Percentiles rank a stretch among this genome's conserved stretches.
phyloP scores from a whole-genome alignment of 2,888 invertebrate genomes.

The Pammene fasciana region DNA sequence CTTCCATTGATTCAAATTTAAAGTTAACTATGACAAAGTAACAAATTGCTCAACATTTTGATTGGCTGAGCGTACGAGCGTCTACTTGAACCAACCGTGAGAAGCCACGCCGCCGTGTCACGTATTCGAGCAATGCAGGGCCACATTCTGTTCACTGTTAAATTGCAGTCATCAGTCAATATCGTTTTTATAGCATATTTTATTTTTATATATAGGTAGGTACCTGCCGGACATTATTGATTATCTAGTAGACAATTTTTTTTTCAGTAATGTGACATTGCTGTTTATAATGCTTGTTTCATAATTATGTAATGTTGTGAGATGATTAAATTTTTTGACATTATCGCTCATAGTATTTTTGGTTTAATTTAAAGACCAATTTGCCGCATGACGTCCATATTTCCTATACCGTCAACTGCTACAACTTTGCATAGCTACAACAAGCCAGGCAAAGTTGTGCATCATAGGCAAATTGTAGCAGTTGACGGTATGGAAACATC shows the following conservation, averaged over 20 bases:
- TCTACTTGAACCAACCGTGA: constrained; percentile 45
- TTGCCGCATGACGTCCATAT: no score
- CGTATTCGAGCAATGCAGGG: constrained; percentile 26
- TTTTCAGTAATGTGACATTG: background rate
- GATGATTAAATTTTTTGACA: background rate
- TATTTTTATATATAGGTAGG: background rate
- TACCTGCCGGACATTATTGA: background rate
- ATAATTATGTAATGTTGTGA: no score
- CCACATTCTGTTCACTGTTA: constrained; percentile 19
- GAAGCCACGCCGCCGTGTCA: constrained; percentile 48
- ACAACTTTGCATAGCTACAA: no score
- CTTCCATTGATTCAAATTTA: background rate
- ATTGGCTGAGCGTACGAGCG: constrained; percentile 22
- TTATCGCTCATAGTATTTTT: background rate
- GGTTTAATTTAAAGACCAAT: no score
- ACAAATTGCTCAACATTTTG: constrained; percentile 5
- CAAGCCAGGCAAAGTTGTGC: no score
- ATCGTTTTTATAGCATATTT: constrained; percentile 6
- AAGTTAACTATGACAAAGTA: constrained; percentile 5
- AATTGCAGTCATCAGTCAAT: constrained; percentile 28
- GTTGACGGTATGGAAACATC: background rate
- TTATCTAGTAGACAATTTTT: background rate
- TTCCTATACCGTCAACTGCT: no score
- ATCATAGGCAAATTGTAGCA: no score
- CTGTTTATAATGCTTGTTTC: background rate